A percentile compares a stretch with the other conserved stretches of the same genome.
Evolutionary conservation across 2,888 invertebrate species (phyloP).

Genomic region (Priapulus caudatus): DNA sequence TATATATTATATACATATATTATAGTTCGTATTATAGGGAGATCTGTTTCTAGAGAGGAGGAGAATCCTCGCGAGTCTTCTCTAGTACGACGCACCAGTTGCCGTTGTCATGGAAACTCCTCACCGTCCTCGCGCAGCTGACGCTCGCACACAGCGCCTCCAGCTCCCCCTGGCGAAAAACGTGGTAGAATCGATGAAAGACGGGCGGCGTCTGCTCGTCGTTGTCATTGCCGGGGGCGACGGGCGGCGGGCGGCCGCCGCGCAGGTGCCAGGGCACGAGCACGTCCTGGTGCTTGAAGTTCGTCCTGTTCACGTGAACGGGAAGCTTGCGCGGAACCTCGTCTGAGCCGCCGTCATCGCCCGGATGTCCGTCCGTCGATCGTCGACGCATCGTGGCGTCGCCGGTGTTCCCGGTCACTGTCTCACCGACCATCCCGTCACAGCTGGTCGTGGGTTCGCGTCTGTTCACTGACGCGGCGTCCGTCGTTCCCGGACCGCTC

Average conservation of each 20-base stretch:
- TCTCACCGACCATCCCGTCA: neutral
- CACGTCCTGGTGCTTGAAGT: conserved; percentile 77
- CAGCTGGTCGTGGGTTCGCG: neutral
- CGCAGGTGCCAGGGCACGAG: conserved; percentile 85
- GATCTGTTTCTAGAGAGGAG: too few relatives aligned
- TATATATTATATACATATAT: too few relatives aligned
- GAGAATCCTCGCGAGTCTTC: conserved; percentile 17
- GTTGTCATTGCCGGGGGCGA: too few relatives aligned
- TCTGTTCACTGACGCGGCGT: too few relatives aligned
- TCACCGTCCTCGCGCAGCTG: conserved; percentile 19
- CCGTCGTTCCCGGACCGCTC: too few relatives aligned
- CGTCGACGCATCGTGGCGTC: too few relatives aligned
- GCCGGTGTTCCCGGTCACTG: neutral
- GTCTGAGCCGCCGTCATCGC: too few relatives aligned
- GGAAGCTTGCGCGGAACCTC: conserved; percentile 51
- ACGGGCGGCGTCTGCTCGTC: too few relatives aligned
- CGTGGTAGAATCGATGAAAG: conserved; percentile 29
- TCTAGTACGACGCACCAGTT: conserved; percentile 28
- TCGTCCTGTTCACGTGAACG: conserved; percentile 77
- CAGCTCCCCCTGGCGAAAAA: conserved; percentile 30
- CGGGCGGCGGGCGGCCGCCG: too few relatives aligned
- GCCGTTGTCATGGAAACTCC: conserved; percentile 28
- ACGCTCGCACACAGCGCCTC: conserved; percentile 23
- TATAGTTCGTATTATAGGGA: too few relatives aligned
- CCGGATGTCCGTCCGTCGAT: too few relatives aligned